phyloP scores from a whole-genome alignment of 2,888 invertebrate species.

The Agriotes lineatus region DNA sequence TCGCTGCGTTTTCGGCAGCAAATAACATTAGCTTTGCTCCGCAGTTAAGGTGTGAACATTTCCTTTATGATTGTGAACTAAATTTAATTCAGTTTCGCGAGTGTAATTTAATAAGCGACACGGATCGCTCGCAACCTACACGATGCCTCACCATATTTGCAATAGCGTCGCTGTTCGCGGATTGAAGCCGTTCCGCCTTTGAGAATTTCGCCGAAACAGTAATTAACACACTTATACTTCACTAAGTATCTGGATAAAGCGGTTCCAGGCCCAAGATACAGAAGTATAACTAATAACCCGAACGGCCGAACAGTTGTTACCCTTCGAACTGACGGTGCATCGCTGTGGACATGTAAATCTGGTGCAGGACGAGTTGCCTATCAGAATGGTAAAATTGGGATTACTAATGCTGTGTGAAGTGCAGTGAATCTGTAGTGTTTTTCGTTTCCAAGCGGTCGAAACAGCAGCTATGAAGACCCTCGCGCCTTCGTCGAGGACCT shows the following conservation, averaged over 20 bases:
- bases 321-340: constrained; percentile 23
- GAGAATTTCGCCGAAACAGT: constrained; percentile 29
- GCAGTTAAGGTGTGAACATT: constrained; percentile 53
- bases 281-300: constrained; percentile 39
- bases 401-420: constrained; percentile 50
- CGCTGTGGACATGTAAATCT: constrained; percentile 47
- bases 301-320: constrained; percentile 14
- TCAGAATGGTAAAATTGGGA: constrained; percentile 31
- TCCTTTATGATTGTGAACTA: constrained; percentile 53
- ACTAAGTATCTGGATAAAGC: constrained; percentile 58
- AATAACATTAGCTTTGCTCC: constrained; percentile 51
- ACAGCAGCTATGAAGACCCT: constrained; percentile 56
- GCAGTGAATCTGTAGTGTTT: constrained; percentile 51
- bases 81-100: constrained; percentile 51
- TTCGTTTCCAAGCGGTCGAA: constrained; percentile 44
- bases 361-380: not conserved
- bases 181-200: constrained; percentile 23
- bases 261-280: constrained; percentile 58
- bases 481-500: constrained; percentile 53
- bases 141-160: constrained; percentile 22
- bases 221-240: constrained; percentile 39
- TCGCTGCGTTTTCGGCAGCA: constrained; percentile 51
- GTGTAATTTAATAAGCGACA: constrained; percentile 52
- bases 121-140: constrained; percentile 24
- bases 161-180: constrained; percentile 27